Evolutionary conservation across 2,797 vertebrate genomes (phyloP).

Genomic region (Mormyrops boulengeri): DNA sequence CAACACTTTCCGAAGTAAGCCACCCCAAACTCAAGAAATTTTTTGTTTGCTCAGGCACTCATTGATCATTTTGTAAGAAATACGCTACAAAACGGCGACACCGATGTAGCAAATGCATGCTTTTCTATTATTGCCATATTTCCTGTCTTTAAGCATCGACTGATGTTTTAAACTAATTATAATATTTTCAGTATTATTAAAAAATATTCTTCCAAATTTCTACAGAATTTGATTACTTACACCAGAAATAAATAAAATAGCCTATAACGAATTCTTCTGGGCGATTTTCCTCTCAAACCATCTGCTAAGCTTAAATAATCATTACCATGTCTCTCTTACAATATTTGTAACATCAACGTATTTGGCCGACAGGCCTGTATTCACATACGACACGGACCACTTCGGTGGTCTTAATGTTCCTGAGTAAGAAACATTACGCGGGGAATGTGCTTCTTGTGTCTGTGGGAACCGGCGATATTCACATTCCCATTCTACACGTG

Average conservation of each 20-base stretch:
- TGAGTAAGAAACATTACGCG: background rate
- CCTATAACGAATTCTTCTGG: background rate
- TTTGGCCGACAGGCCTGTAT: background rate
- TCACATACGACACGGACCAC: background rate
- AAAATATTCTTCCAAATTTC: background rate
- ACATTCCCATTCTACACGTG: constrained; percentile 27
- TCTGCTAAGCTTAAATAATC: background rate
- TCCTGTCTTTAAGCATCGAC: background rate
- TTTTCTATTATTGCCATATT: background rate
- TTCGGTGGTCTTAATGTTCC: constrained; percentile 11
- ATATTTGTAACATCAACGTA: background rate
- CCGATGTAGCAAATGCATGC: background rate
- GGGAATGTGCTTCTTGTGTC: background rate
- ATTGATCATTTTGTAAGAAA: background rate
- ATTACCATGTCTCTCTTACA: background rate
- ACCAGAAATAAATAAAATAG: background rate
- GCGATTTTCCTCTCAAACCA: background rate
- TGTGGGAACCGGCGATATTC: constrained; percentile 31
- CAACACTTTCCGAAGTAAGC: background rate
- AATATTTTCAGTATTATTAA: background rate
- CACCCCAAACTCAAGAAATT: background rate
- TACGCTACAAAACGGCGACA: background rate
- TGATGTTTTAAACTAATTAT: background rate
- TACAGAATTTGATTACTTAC: background rate
- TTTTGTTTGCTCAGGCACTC: background rate